These are phyloP conservation scores for Alces alces DNA, from an alignment of 2,113 vertebrate genomes.

Conservation along the genomic window DNA sequence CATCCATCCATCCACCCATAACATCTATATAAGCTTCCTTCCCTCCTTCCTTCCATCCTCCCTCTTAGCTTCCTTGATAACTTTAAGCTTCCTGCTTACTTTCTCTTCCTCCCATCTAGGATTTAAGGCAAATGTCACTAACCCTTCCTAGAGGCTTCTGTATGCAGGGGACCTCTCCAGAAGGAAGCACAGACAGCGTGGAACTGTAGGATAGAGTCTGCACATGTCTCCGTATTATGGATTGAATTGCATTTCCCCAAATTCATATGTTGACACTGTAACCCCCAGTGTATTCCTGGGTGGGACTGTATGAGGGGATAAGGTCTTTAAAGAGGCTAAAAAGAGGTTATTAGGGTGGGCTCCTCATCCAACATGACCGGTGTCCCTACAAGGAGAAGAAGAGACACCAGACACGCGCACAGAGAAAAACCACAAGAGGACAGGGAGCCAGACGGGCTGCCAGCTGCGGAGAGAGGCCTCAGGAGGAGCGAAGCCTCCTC, in stretches of 20 bases:
- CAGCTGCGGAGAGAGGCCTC: neutral
- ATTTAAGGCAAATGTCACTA: neutral
- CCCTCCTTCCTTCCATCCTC: neutral
- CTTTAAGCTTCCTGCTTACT: neutral
- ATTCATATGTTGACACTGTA: neutral
- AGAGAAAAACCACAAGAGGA: neutral
- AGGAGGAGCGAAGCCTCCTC: accelerated
- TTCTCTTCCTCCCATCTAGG: no score
- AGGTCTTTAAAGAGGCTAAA: neutral
- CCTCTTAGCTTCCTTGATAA: neutral
- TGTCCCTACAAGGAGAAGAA: neutral
- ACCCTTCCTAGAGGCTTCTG: neutral
- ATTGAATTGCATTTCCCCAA: neutral
- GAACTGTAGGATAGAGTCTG: neutral
- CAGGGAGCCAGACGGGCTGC: neutral
- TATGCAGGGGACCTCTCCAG: neutral
- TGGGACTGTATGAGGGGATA: neutral
- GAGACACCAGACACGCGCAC: accelerated
- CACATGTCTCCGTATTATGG: neutral
- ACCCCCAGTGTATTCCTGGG: neutral
- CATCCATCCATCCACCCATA: neutral
- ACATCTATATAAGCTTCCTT: neutral
- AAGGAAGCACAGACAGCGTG: accelerated
- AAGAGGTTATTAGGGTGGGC: neutral
- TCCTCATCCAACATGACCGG: neutral